Evolutionary conservation across 1,140 invertebrate species (phyloP), one percentile per base, ranked within the genome.

Genomic region (Coptotermes formosanus): DNA sequence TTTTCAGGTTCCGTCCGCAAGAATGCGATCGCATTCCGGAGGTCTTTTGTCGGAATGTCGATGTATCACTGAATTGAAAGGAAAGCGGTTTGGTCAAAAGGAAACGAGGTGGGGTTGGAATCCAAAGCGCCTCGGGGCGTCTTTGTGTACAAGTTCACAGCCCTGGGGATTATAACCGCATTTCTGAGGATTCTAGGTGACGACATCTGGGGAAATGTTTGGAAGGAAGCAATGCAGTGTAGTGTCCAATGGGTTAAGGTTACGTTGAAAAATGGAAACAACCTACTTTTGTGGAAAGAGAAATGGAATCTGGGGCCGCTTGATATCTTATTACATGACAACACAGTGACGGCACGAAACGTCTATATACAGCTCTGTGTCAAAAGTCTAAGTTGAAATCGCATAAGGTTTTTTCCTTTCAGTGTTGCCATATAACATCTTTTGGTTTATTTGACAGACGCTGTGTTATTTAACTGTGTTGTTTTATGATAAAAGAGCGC

Each of bases 61-160:
- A 75, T 75, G 64, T 75, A 75, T 75, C 64, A 75, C 64, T 75
- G 64, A 75, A 30, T 30, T 75, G 64, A 75, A 75, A 75, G 64
- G 64, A 30, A 30, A 75, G 64, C 8, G 64, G 14, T 75, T 30
- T 25, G 9, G 25, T 75, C 64, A 30, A 8, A 75, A n/a, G 64
- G 64, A 75, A 75, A 75, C 64, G 64, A 75, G 64, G 3, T n/a
- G 25, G 16, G 16, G 19, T 16, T 75, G n/a, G 25, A 75, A 75
- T 75, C 16, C 25, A 30, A 75, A 75, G 64, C 30, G 25, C 64
- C 64, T 75, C n/a, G 7, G 25, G n/a, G 64, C 7, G 25, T 75
- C 64, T 75, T 30, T 75, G 64, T 75, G 14, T 75, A 64, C 59
- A 64, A 64, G 59, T 64, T 21, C 19, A 64, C 59, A 64, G 21